Evolutionary conservation across 2,113 vertebrate genomes (phyloP), one percentile per base, ranked within the genome.

Genomic region (Eulacestoma nigropectus): DNA sequence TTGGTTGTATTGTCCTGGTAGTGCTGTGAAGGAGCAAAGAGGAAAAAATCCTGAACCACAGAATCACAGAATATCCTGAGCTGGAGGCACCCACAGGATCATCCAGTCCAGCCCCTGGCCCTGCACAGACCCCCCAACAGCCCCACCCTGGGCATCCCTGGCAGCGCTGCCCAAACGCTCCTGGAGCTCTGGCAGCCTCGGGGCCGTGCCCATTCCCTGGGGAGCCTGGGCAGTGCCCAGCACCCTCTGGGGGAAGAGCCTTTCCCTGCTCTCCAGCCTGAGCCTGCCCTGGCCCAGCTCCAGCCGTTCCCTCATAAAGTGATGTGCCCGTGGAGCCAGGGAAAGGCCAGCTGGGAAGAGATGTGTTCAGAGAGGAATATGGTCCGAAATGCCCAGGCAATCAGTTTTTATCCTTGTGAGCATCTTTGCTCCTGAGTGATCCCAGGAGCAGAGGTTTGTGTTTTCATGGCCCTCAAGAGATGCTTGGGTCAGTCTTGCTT

Each of bases 101-200:
- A 11, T 0, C 35, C 33, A 74, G 13, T 1, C 0, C 76, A 29
- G 1, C 32, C 1, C 44, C 59, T 13, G 32, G 0, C 59, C 67
- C 68, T 73, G 76, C 67, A 0, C 86, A 81, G 76, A 9, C 26
- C 1, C 33, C 67, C 50, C 67, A 50, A 0, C 26, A 44, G 1
- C 0, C 44, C 67, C 65, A 29, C 2, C 74, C 74, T 63, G 65
- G 2, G 3, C 82, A 85, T 10, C 82, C 65, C 75, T 72, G 50
- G 67, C 20, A 63, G 53, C 3, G 29, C 42, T 64, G 30, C 0
- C 85, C 76, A 73, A 80, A 32, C 9, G 6, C 77, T 50, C 86
- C 86, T 89, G 86, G 69, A 89, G 69, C 77, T 89, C 44, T 74
- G 86, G 77, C 77, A 89, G 87, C 68, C 77, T 89, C 53, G 69